Conservation (phyloP, 2,113 vertebrate genomes). For the Protobothrops mucrosquamatus region DNA sequence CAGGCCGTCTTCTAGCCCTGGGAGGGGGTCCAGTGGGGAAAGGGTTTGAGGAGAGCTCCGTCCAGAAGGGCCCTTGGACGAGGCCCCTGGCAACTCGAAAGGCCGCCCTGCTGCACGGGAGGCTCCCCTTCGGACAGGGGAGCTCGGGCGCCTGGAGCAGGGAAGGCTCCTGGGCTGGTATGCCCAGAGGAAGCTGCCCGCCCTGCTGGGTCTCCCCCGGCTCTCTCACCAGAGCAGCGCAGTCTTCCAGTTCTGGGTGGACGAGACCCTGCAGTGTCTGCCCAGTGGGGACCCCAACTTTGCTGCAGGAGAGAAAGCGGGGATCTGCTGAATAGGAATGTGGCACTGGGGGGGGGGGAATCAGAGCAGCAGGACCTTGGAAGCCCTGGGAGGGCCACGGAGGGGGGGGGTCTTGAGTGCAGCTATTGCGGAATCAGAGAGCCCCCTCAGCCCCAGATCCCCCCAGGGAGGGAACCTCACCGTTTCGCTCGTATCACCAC, state of each 20-base stretch:
- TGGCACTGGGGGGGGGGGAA: neutral
- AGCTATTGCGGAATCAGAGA: neutral
- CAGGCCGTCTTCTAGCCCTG: neutral
- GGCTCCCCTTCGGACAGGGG: neutral
- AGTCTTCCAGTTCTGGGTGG: neutral
- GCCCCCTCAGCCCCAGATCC: neutral
- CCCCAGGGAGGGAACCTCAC: neutral
- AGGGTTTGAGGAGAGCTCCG: neutral
- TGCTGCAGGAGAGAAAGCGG: neutral
- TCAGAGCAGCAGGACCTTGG: neutral
- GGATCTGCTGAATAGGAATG: neutral
- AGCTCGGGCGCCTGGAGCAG: neutral
- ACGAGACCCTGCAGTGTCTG: neutral
- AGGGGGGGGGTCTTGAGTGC: neutral
- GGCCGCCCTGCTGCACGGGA: neutral
- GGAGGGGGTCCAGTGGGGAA: neutral
- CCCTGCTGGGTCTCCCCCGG: neutral
- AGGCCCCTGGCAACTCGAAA: neutral
- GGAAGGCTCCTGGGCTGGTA: neutral
- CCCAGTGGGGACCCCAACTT: neutral
- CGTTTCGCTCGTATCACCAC: neutral
- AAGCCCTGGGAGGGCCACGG: neutral
- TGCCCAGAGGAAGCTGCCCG: neutral
- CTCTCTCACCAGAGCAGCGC: neutral
- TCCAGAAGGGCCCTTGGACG: neutral